phyloP scores from a whole-genome alignment of 1,140 invertebrate species.

The Stratiolaelaps scimitus region DNA sequence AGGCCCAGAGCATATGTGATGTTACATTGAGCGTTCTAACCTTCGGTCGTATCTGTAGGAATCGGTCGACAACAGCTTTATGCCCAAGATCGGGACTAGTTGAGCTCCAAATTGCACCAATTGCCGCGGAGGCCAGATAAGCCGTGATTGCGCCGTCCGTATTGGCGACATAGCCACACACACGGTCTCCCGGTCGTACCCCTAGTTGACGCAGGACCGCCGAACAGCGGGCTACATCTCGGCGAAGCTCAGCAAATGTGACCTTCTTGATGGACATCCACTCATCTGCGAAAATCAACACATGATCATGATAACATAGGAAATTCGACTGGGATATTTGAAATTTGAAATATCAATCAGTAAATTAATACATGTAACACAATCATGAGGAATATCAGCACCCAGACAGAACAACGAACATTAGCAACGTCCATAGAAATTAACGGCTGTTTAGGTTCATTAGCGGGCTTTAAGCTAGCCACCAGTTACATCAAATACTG shows the following conservation, averaged over 20 bases:
- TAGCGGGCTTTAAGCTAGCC: too few species aligned
- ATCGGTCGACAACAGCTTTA: slow-evolving; percentile 31
- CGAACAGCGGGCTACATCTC: slow-evolving; percentile 28
- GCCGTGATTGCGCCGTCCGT: slow-evolving; percentile 33
- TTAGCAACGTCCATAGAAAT: too few species aligned
- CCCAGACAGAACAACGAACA: too few species aligned
- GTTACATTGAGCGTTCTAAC: not conserved
- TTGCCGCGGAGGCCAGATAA: slow-evolving; percentile 33
- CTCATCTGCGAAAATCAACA: not conserved
- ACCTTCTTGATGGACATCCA: not conserved
- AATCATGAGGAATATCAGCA: too few species aligned
- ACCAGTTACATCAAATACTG: too few species aligned
- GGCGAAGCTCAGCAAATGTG: slow-evolving; percentile 32
- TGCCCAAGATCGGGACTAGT: slow-evolving; percentile 34
- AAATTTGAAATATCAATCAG: too few species aligned
- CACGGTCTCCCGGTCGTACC: slow-evolving; percentile 31
- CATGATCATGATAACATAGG: too few species aligned
- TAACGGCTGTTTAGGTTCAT: too few species aligned
- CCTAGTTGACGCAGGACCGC: slow-evolving; percentile 31
- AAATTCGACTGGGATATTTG: too few species aligned
- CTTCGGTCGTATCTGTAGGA: slow-evolving; percentile 32
- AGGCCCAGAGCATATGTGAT: too few species aligned
- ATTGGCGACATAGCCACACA: slow-evolving; percentile 32
- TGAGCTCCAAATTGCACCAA: slow-evolving; percentile 36
- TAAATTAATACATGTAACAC: too few species aligned